Percentiles rank a stretch among this genome's conserved stretches.
phyloP scores from a whole-genome alignment of 2,888 invertebrate genomes.

The Mylabris sibirica region DNA sequence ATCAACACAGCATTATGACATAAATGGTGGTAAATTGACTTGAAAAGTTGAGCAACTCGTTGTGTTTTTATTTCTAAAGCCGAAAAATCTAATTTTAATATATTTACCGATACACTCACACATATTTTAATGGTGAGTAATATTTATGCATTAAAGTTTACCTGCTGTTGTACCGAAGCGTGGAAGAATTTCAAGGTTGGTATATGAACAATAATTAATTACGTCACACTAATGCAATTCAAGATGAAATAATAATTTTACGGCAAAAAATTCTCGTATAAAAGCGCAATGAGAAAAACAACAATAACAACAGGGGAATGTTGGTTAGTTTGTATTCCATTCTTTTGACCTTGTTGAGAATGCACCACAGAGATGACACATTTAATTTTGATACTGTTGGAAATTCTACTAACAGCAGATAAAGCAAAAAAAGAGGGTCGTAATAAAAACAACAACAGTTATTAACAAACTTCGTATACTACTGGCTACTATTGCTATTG shows the following conservation, averaged over 20 bases:
- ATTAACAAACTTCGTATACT: neutral
- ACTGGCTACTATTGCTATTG: neutral
- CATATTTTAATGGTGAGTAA: too few species aligned
- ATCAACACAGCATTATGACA: neutral
- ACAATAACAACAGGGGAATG: neutral
- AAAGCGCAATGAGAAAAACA: neutral
- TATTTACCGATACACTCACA: too few species aligned
- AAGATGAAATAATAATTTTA: slow-evolving; percentile 15
- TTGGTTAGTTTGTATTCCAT: neutral
- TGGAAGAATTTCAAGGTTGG: slow-evolving; percentile 8
- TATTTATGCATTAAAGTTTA: neutral
- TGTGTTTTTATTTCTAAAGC: too few species aligned
- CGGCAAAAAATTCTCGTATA: slow-evolving; percentile 3
- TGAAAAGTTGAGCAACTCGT: neutral
- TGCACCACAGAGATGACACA: neutral
- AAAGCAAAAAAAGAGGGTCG: neutral
- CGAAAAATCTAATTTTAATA: too few species aligned
- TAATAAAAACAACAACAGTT: neutral
- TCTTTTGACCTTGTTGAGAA: neutral
- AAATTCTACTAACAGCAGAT: neutral
- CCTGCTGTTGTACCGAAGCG: neutral
- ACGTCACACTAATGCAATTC: slow-evolving; percentile 28
- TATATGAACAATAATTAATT: slow-evolving; percentile 25
- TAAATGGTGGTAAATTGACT: neutral
- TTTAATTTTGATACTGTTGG: neutral